Conservation (phyloP, 2,888 invertebrate genomes). For the Platynereis dumerilii region DNA sequence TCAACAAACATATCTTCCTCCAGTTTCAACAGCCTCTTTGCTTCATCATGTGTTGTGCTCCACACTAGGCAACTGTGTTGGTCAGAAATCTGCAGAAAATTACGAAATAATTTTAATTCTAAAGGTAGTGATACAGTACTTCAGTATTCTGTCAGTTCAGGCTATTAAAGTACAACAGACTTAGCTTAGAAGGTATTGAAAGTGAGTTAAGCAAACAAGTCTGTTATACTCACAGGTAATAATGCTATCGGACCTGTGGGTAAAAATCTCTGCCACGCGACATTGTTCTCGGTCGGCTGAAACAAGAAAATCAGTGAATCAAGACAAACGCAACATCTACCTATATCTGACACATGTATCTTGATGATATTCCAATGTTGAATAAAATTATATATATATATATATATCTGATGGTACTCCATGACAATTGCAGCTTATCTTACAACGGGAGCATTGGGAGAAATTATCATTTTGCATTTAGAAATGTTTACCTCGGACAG, state of each 20-base stretch:
- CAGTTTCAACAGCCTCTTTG: slow-evolving; percentile 75
- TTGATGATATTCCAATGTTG: too few species aligned
- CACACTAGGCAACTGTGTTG: slow-evolving; percentile 89
- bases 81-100: slow-evolving; percentile 20
- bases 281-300: slow-evolving; percentile 78
- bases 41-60: slow-evolving; percentile 80
- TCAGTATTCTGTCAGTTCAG: not conserved
- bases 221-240: slow-evolving; percentile 72
- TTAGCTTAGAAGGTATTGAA: too few species aligned
- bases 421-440: too few species aligned
- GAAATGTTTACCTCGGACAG: slow-evolving; percentile 77
- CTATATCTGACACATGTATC: too few species aligned
- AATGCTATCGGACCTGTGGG: slow-evolving; percentile 91
- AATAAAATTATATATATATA: too few species aligned
- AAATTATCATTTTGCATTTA: too few species aligned
- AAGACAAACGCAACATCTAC: too few species aligned
- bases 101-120: not conserved
- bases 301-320: slow-evolving; percentile 15
- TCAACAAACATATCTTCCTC: slow-evolving; percentile 84
- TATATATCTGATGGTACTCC: too few species aligned
- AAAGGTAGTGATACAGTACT: not conserved
- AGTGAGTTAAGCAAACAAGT: too few species aligned
- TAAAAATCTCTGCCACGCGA: slow-evolving; percentile 96
- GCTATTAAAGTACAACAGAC: too few species aligned
- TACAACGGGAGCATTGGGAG: too few species aligned